These are phyloP conservation scores for Rhinatrema bivittatum DNA, from an alignment of 2,797 vertebrate species.

Conservation along the genomic window DNA sequence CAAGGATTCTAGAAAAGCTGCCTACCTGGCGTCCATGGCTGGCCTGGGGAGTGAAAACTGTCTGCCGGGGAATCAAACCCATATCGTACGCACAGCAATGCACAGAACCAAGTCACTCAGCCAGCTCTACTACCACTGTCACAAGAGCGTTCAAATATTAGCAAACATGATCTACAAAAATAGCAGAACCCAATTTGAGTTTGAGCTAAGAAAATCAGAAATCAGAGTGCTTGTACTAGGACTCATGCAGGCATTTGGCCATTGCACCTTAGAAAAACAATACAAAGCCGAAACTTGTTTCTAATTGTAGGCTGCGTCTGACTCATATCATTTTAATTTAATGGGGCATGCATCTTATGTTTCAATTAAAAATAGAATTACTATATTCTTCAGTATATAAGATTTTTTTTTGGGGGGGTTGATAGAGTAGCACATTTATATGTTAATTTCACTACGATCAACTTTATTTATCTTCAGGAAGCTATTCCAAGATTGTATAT, in stretches of 20 bases:
- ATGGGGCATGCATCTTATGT: slow-evolving; percentile 26
- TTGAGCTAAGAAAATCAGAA: neutral
- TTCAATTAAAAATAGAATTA: slow-evolving; percentile 65
- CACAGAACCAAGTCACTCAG: neutral
- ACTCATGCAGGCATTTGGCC: neutral
- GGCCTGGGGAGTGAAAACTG: too few species aligned
- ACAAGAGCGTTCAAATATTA: neutral
- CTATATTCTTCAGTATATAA: slow-evolving; percentile 40
- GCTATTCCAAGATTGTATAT: slow-evolving; percentile 57
- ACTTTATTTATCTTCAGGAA: slow-evolving; percentile 65
- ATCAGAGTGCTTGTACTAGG: neutral
- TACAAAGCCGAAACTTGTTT: slow-evolving; percentile 17
- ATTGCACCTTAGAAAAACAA: neutral
- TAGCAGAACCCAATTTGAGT: fast-evolving
- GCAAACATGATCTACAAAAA: too few species aligned
- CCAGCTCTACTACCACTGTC: neutral
- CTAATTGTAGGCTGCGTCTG: slow-evolving; percentile 18
- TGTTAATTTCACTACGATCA: slow-evolving; percentile 66
- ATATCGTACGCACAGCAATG: too few species aligned
- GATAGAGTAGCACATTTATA: slow-evolving; percentile 63
- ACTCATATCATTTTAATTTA: slow-evolving; percentile 31
- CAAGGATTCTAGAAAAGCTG: too few species aligned
- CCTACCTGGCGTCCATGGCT: too few species aligned
- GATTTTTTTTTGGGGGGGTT: slow-evolving; percentile 45
- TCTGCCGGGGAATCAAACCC: too few species aligned